Evolutionary conservation across 2,797 vertebrate species (phyloP).

Genomic region (Anguilla marmorata): DNA sequence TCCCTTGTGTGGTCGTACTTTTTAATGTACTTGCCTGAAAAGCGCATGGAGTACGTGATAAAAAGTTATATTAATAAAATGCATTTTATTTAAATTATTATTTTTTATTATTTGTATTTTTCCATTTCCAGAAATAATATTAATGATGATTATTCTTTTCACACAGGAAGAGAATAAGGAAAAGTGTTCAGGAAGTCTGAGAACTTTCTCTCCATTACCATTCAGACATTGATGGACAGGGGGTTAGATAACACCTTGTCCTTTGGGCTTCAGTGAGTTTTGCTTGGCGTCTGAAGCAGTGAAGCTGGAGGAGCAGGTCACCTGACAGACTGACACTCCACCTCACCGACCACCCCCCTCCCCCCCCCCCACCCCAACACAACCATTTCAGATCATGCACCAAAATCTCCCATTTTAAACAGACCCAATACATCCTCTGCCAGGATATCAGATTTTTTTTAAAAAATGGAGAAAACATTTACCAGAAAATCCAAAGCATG

Average conservation of each 20-base stretch:
- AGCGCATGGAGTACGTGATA: neutral
- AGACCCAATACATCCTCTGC: neutral
- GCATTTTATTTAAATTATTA: neutral
- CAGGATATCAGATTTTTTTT: neutral
- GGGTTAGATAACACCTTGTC: slow-evolving; percentile 21
- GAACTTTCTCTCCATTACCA: neutral
- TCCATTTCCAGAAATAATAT: neutral
- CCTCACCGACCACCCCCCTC: neutral
- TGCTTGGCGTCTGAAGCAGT: slow-evolving; percentile 29
- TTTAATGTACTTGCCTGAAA: neutral
- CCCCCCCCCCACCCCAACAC: too few relatives aligned
- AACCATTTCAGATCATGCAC: neutral
- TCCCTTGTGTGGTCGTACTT: neutral
- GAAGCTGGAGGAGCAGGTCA: neutral
- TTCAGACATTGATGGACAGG: neutral
- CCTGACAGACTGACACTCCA: neutral
- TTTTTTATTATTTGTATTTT: neutral
- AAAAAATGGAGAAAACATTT: neutral
- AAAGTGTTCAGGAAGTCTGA: neutral
- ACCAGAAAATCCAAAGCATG: neutral
- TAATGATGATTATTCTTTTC: neutral
- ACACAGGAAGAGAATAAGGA: neutral
- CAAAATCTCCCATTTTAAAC: neutral
- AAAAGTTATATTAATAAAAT: neutral
- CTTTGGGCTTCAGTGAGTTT: slow-evolving; percentile 26